A percentile compares a stretch with the other conserved stretches of the same genome.
These are phyloP conservation scores for Drosophila kambysellisi DNA, from an alignment of 2,888 invertebrate species.

Conservation along the genomic window DNA sequence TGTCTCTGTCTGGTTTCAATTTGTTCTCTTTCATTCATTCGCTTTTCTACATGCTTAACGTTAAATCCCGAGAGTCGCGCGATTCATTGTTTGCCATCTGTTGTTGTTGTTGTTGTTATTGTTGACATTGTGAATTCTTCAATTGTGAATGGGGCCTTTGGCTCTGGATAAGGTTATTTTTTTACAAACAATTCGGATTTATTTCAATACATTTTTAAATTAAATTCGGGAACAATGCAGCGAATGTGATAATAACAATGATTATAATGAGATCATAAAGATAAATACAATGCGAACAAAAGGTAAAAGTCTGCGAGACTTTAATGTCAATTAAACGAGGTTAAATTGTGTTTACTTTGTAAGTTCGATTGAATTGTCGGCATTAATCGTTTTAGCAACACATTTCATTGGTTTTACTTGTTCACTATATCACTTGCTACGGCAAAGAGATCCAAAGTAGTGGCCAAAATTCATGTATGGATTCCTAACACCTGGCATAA, in stretches of 20 bases:
- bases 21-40: slow-evolving; percentile 25
- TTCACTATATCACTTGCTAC: background rate
- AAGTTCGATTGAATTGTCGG: slow-evolving; percentile 48
- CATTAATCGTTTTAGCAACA: slow-evolving; percentile 39
- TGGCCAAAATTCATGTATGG: background rate
- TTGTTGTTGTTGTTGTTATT: slow-evolving; percentile 63
- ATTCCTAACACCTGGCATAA: slow-evolving; percentile 52
- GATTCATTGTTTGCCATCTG: slow-evolving; percentile 59
- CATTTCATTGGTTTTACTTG: slow-evolving; percentile 5
- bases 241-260: slow-evolving; percentile 71
- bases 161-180: slow-evolving; percentile 19
- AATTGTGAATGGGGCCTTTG: slow-evolving; percentile 68
- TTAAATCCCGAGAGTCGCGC: slow-evolving; percentile 59
- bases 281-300: slow-evolving; percentile 54
- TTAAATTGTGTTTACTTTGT: slow-evolving; percentile 53
- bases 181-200: slow-evolving; percentile 34
- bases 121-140: slow-evolving; percentile 60
- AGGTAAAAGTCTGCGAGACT: slow-evolving; percentile 52
- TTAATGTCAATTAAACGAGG: slow-evolving; percentile 58
- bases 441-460: background rate
- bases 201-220: slow-evolving; percentile 60
- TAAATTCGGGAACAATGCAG: slow-evolving; percentile 70
- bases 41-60: slow-evolving; percentile 24
- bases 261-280: slow-evolving; percentile 61
- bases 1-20: slow-evolving; percentile 46